Base-by-base conservation (phyloP, 2,888 invertebrate genomes). In the Malthinus flaveolus region DNA sequence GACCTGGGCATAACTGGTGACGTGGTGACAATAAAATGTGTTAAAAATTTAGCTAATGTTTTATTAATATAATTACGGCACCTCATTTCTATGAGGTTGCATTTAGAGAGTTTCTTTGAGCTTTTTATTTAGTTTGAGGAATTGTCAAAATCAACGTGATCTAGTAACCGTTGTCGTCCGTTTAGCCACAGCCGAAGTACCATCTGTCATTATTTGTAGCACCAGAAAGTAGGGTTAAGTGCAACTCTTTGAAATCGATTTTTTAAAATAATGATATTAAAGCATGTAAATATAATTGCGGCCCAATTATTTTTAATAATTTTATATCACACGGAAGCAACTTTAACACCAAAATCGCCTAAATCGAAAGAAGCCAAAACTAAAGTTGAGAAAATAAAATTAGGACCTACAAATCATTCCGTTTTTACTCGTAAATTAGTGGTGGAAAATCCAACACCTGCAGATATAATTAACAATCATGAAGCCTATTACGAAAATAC, bases 381-480 rank as follows among this genome's bases (percentile, higher is more conserved):
- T 10, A 55, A 55, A 33, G 47, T 49, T 9, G 55, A 56, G 8
- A 64, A 49, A 33, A 9, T 56, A 10, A 63, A 46, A 42, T 47
- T 61, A 49, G 76, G 77, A 12, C 75, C 77, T 8, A 71, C 75
- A 61, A 74, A 73, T 62, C 66, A 71, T 51, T 71, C 69, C 11
- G 91, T 93, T 32, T 82, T 87, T 64, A 86, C 88, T 60, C 81
- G 90, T 67, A 85, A 85, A 68, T 80, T 95, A 59, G 87, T 95
- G 0, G 81, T 82, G 2, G 84, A 86, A 74, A 83, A 85, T 39
- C 86, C 89, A 5, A 81, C 84, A 59, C 83, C 85, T 4, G 86
- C 85, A 70, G 91, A 93, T 70, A 91, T 96, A 54, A 73, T 93
- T 45, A 83, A 84, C 59, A 89, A 94, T 73, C 85, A 91, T 73